Evolutionary conservation across 2,888 invertebrate species (phyloP).

Genomic region (Brachyopa scutellaris): DNA sequence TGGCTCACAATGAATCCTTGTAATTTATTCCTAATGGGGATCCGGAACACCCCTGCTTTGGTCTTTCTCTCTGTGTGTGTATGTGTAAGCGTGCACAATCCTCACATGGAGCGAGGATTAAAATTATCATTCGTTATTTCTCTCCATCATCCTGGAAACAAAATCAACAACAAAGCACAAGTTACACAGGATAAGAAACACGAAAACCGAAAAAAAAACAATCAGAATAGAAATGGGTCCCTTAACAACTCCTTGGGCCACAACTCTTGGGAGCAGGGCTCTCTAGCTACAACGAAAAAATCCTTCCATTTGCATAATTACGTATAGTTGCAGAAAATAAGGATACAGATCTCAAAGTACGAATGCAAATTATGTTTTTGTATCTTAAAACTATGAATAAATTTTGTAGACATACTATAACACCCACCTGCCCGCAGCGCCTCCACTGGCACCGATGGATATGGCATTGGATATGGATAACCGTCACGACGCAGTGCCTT

Average conservation of each 20-base stretch:
- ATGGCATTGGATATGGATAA: slow-evolving; percentile 95
- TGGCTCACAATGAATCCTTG: slow-evolving; percentile 31
- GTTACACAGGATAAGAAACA: slow-evolving; percentile 12
- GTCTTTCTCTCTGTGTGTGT: too few species aligned
- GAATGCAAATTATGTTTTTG: not conserved
- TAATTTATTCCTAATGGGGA: slow-evolving; percentile 56
- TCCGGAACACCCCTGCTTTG: slow-evolving; percentile 23
- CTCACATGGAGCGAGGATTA: slow-evolving; percentile 59
- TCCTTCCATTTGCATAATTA: slow-evolving; percentile 70
- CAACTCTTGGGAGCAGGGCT: not conserved
- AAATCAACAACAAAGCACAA: slow-evolving; percentile 17
- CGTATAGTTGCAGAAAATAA: slow-evolving; percentile 71
- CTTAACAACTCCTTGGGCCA: slow-evolving; percentile 10
- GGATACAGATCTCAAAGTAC: slow-evolving; percentile 17
- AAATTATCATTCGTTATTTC: slow-evolving; percentile 65
- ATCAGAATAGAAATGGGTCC: not conserved
- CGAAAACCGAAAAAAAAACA: slow-evolving; percentile 41
- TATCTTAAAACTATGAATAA: slow-evolving; percentile 44
- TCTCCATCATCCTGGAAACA: slow-evolving; percentile 59
- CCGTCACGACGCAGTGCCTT: slow-evolving; percentile 94
- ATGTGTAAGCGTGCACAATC: not conserved
- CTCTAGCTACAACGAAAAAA: slow-evolving; percentile 8
- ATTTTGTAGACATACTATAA: slow-evolving; percentile 33
- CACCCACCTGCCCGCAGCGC: slow-evolving; percentile 91
- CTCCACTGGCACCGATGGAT: slow-evolving; percentile 95